Base-by-base conservation (phyloP, 2,113 vertebrate species). In the Marcusenius ussheri region DNA sequence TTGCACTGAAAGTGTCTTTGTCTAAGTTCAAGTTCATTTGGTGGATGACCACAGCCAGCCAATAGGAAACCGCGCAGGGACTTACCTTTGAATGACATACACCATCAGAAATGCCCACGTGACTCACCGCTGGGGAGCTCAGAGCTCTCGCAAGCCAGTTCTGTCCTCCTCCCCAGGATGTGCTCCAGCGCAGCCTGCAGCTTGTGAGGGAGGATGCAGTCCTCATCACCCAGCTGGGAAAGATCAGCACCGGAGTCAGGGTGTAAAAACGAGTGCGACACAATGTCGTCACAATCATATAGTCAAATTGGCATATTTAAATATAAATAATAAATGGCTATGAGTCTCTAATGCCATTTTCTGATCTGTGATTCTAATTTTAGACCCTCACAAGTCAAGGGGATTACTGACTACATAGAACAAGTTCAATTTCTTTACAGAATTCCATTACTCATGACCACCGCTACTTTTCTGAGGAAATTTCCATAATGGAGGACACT, bases 131-230 rank as follows among this genome's bases (percentile, higher is more conserved):
- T 95, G 3, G 93, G 92, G 6, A 94, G 91, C 83, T 98, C 97
- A 66, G 96, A 97, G 92, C 95, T 96, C 85, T 98, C 97, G 0
- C 91, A 94, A 0, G 97, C 97, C 93, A 99, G 92, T 88, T 98
- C 97, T 1, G 95, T 97, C 94, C 98, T 97, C 94, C 97, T 97
- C 89, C 98, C 98, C 93, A 99, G 93, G 87, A 98, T 96, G 70
- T 98, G 97, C 77, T 99, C 98, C 0, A 99, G 95, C 84, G 98
- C 98, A 0, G 97, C 96, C 94, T 99, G 98, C 92, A 99, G 97
- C 94, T 99, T 99, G 90, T 97, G 97, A 89, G 98, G 98, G 89
- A 99, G 96, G 89, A 99, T 98, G 77, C 97, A 98, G 91, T 99
- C 98, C 89, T 99, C 98, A 83, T 99, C 98, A 35, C 99, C 98